Percentiles rank a stretch among this genome's conserved stretches.
These are phyloP conservation scores for Drosophila kanapiae DNA, from an alignment of 1,140 invertebrate genomes.

Conservation along the genomic window DNA sequence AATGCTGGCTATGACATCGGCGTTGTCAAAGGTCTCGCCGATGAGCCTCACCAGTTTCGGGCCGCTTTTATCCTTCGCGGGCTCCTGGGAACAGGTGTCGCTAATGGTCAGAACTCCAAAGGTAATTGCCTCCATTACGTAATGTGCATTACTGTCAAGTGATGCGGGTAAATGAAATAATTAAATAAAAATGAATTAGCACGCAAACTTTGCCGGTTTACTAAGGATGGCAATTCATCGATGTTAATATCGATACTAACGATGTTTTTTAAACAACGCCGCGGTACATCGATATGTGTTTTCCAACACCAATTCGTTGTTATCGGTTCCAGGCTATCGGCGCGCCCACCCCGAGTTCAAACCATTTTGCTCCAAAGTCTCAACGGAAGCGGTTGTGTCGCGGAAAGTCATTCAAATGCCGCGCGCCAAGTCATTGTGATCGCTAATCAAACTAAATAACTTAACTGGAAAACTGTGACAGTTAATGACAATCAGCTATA, in stretches of 20 bases:
- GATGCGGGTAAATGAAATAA: constrained; percentile 46
- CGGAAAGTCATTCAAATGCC: constrained; percentile 7
- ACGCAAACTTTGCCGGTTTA: constrained; percentile 15
- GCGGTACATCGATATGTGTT: background rate
- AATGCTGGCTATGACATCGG: constrained; percentile 78
- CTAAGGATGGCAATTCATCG: background rate
- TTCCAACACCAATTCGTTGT: too few relatives aligned
- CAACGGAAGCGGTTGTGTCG: constrained; percentile 8
- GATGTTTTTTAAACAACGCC: background rate
- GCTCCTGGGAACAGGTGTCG: constrained; percentile 88
- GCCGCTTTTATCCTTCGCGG: constrained; percentile 88
- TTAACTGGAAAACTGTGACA: background rate
- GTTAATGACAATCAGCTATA: constrained; percentile 4
- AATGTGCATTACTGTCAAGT: constrained; percentile 26
- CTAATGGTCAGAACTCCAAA: constrained; percentile 86
- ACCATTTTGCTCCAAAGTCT: background rate
- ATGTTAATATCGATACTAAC: background rate
- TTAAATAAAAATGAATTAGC: constrained; percentile 37
- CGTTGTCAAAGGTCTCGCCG: constrained; percentile 85
- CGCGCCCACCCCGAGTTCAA: background rate
- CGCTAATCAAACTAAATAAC: background rate
- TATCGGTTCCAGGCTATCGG: background rate
- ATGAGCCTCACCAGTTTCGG: constrained; percentile 86
- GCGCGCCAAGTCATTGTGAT: background rate
- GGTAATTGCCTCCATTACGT: constrained; percentile 58